Conservation (phyloP, 1,140 invertebrate genomes). For the Globodera ellingtonae region DNA sequence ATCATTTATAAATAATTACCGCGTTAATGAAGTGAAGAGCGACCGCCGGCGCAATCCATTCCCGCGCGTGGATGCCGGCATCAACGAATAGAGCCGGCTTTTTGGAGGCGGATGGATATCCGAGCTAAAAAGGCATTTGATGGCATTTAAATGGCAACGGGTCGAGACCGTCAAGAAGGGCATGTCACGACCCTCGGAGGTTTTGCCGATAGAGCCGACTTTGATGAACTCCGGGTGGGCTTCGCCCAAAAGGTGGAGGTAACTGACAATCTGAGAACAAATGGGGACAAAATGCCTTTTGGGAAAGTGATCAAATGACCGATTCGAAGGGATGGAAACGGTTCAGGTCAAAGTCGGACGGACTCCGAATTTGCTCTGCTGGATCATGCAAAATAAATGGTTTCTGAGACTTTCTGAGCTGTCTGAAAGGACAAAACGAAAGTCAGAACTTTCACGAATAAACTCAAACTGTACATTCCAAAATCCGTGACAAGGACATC, state of each 20-base stretch:
- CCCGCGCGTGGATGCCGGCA: conserved; percentile 49
- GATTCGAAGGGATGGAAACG: conserved; percentile 14
- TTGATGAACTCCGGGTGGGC: conserved; percentile 23
- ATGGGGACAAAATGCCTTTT: background rate
- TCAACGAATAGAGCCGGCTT: conserved; percentile 42
- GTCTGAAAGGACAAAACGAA: background rate
- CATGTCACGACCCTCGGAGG: conserved; percentile 31
- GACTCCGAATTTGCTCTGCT: background rate
- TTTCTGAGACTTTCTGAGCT: conserved; percentile 6
- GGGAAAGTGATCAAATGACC: background rate
- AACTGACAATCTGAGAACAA: conserved; percentile 25
- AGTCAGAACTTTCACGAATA: background rate
- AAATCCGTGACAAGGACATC: conserved; percentile 16
- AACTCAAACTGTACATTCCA: conserved; percentile 2
- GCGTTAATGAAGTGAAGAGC: conserved; percentile 39
- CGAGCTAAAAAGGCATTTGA: conserved; percentile 33
- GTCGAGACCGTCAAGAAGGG: conserved; percentile 25
- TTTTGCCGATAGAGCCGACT: conserved; percentile 35
- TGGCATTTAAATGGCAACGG: background rate
- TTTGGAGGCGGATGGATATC: conserved; percentile 33
- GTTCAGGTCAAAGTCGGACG: conserved; percentile 16
- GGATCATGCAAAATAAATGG: conserved; percentile 2
- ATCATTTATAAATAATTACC: conserved; percentile 4
- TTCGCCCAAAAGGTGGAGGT: conserved; percentile 29
- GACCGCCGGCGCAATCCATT: conserved; percentile 43